These are phyloP conservation scores for Sipha flava DNA, from an alignment of 1,140 invertebrate genomes.

Conservation along the genomic window DNA sequence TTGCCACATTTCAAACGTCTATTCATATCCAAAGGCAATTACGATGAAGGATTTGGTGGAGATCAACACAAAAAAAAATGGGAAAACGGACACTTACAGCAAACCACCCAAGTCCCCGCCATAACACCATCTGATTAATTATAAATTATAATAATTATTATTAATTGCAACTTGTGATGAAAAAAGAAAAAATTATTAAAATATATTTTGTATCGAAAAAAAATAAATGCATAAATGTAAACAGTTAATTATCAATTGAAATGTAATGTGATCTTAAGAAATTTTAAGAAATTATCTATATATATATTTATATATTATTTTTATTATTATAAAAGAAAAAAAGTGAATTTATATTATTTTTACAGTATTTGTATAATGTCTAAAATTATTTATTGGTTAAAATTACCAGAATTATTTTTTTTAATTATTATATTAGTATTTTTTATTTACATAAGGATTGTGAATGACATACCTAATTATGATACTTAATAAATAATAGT, in stretches of 20 bases:
- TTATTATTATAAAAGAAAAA: neutral
- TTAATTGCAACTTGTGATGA: neutral
- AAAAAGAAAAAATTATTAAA: neutral
- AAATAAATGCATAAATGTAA: neutral
- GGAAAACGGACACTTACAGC: slow-evolving; percentile 36
- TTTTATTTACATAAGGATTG: neutral
- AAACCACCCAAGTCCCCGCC: neutral
- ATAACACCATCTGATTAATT: neutral
- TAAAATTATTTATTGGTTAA: neutral
- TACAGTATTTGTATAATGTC: neutral
- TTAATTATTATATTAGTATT: neutral
- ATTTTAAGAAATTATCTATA: neutral
- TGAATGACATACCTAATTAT: neutral
- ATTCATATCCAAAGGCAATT: slow-evolving; percentile 75
- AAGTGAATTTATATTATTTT: neutral
- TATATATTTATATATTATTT: neutral
- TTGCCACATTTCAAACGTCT: slow-evolving; percentile 72
- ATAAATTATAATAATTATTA: neutral
- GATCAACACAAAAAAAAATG: slow-evolving; percentile 58
- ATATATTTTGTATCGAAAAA: neutral
- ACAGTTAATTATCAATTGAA: neutral
- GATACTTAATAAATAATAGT: neutral
- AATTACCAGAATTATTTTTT: neutral
- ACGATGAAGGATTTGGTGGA: slow-evolving; percentile 68
- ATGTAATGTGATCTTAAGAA: neutral